phyloP scores from a whole-genome alignment of 2,797 vertebrate species.

The Tinamus major region DNA sequence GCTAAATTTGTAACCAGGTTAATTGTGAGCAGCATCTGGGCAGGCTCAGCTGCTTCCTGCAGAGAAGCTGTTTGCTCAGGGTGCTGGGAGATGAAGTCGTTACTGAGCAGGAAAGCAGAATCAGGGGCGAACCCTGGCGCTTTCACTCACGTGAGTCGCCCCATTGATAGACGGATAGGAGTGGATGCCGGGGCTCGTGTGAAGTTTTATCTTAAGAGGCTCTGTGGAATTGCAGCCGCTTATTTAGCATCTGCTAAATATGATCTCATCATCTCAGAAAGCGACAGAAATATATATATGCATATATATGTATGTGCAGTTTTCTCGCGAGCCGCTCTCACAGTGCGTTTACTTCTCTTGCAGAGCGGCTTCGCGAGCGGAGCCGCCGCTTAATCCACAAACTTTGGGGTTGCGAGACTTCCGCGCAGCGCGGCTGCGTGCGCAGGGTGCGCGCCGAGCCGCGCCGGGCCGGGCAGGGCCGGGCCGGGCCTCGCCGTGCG shows the following conservation, averaged over 20 bases:
- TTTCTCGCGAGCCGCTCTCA: rapidly evolving
- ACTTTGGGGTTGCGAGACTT: background rate
- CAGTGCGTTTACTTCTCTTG: rapidly evolving
- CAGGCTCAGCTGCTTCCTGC: background rate
- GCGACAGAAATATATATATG: background rate
- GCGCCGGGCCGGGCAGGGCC: background rate
- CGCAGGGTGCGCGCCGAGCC: no score
- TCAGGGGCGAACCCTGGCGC: background rate
- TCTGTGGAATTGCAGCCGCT: background rate
- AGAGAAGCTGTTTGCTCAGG: background rate
- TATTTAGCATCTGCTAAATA: background rate
- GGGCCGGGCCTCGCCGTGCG: no score
- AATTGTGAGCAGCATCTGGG: background rate
- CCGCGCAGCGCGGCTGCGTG: background rate
- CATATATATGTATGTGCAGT: background rate
- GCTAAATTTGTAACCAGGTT: slow-evolving; percentile 22
- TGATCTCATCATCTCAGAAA: background rate
- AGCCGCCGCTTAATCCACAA: background rate
- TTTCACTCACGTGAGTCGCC: background rate
- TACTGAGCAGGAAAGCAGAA: background rate
- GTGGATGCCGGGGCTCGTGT: background rate
- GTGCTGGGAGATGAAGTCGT: background rate
- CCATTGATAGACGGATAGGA: background rate
- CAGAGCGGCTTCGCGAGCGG: background rate
- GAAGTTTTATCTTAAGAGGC: slow-evolving; percentile 26